Evolutionary conservation across 2,797 vertebrate species (phyloP), one percentile per base, ranked within the genome.

Genomic region (Coranthus polyacanthus): DNA sequence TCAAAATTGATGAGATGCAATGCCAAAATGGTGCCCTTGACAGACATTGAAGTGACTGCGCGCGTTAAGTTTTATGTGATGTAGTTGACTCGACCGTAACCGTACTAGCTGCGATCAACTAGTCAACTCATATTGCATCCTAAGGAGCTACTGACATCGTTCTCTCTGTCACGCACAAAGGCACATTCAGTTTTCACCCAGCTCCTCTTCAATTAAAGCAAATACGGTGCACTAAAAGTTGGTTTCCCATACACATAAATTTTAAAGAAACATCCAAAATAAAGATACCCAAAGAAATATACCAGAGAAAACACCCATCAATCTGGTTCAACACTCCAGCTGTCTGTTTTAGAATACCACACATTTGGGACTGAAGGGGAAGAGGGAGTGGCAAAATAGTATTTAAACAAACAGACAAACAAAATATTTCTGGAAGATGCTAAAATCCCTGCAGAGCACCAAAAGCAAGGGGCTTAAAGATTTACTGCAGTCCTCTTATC

Each of bases 401-500:
- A 78, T 72, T 71, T 65, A 90, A 79, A 84, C 81, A 83, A 76
- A 89, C 79, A 89, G 67, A 89, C 79, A 86, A 81, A 90, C 75
- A 74, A 90, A 88, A 90, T 88, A 90, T 89, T 90, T 91, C 77
- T 84, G 72, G 82, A 88, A 91, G 91, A 93, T 82, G 82, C 84
- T 81, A 88, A 88, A 92, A 91, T 94, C 92, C 92, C 93, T 68
- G 82, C 79, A 91, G 91, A 92, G 89, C 80, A 88, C 78, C 87
- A 87, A 93, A 92, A 90, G 89, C 88, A 80, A 43, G 72, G 65
- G 75, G 92, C 92, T 94, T 92, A 93, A 93, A 91, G 91, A 91
- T 90, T 93, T 91, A 93, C 82, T 92, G 67, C 79, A 72, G 78
- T 70, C 78, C 78, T 89, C 90, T 93, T 92, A 93, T 94, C 89